Evolutionary conservation across 2,888 invertebrate genomes (phyloP).

Genomic region (Drosophila siamana): DNA sequence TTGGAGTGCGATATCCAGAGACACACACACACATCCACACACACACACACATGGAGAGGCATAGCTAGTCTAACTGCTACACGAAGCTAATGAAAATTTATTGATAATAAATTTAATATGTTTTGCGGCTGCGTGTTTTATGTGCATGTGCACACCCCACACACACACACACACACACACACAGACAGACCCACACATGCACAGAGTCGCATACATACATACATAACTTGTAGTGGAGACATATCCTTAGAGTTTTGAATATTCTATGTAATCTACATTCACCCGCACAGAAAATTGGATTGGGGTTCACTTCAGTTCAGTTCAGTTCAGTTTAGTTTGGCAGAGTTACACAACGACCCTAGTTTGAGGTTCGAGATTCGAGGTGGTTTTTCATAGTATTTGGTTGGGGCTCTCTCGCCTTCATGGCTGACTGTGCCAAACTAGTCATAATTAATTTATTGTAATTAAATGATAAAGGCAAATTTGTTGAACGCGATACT

Average conservation of each 20-base stretch:
- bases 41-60: slow-evolving; percentile 5
- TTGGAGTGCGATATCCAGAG: slow-evolving; percentile 53
- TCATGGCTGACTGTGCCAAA: slow-evolving; percentile 15
- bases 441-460: slow-evolving; percentile 77
- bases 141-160: slow-evolving; percentile 31
- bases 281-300: slow-evolving; percentile 31
- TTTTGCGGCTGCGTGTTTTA: slow-evolving; percentile 76
- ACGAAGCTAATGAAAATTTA: slow-evolving; percentile 84
- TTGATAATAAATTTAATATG: slow-evolving; percentile 83
- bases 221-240: slow-evolving; percentile 36
- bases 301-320: slow-evolving; percentile 25
- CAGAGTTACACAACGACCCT: not conserved
- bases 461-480: slow-evolving; percentile 68
- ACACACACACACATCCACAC: slow-evolving; percentile 20
- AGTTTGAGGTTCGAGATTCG: slow-evolving; percentile 3
- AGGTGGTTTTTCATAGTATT: too few relatives aligned
- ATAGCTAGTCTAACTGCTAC: slow-evolving; percentile 59
- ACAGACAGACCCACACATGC: not conserved
- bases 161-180: slow-evolving; percentile 2
- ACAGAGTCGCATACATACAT: not conserved
- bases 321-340: slow-evolving; percentile 18
- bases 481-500: slow-evolving; percentile 18
- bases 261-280: slow-evolving; percentile 57
- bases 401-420: not conserved
- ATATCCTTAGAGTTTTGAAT: slow-evolving; percentile 67